phyloP scores from a whole-genome alignment of 2,888 invertebrate species.

The Andrena praecox region DNA sequence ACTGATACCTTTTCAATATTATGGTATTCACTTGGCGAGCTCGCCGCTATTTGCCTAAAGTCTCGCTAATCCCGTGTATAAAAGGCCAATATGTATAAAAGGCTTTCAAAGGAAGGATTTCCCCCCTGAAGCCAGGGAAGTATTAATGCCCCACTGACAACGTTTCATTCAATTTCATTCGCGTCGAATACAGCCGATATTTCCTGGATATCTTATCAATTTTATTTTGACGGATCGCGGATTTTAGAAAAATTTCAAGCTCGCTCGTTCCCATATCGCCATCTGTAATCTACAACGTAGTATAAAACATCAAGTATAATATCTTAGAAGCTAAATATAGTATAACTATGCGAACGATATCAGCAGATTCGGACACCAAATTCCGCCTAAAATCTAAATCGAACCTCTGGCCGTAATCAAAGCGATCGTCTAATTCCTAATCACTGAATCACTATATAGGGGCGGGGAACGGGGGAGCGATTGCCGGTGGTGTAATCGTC shows the following conservation, averaged over 20 bases:
- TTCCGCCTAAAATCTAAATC: too few relatives aligned
- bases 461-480: slow-evolving; percentile 35
- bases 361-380: too few relatives aligned
- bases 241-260: slow-evolving; percentile 9
- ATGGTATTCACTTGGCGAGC: too few relatives aligned
- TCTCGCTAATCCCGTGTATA: neutral
- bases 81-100: neutral
- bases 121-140: neutral
- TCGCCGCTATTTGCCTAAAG: neutral
- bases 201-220: neutral
- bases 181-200: neutral
- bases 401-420: too few relatives aligned
- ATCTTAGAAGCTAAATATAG: too few relatives aligned
- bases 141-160: neutral
- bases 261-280: neutral
- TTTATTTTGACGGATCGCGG: slow-evolving; percentile 10
- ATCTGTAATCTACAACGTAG: neutral
- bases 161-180: neutral
- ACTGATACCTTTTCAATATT: neutral
- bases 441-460: slow-evolving; percentile 37
- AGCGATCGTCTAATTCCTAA: slow-evolving; percentile 20
- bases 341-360: too few relatives aligned
- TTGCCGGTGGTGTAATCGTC: slow-evolving; percentile 59
- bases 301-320: neutral
- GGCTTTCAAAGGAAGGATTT: neutral